phyloP scores from a whole-genome alignment of 2,797 vertebrate genomes.

The Cichlasoma orientale region DNA sequence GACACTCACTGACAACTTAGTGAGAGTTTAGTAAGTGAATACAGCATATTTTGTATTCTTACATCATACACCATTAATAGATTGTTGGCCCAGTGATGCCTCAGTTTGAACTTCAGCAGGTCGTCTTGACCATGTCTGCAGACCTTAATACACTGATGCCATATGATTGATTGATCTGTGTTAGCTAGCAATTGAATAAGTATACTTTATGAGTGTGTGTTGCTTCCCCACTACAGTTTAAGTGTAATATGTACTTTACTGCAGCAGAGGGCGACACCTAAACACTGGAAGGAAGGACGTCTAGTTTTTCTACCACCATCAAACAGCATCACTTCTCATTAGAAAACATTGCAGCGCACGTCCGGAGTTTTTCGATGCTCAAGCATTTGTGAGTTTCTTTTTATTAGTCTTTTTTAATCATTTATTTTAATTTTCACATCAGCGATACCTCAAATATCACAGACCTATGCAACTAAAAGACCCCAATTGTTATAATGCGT shows the following conservation, averaged over 20 bases:
- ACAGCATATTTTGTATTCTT: no score
- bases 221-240: neutral
- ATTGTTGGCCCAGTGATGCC: no score
- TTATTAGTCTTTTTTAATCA: neutral
- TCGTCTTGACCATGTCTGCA: neutral
- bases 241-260: neutral
- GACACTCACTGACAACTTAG: no score
- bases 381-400: neutral
- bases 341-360: neutral
- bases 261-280: slow-evolving; percentile 50
- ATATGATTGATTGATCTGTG: no score
- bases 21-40: no score
- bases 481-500: neutral
- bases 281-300: neutral
- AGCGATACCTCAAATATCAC: neutral
- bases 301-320: neutral
- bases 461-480: neutral
- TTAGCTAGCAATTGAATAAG: neutral
- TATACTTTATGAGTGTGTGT: no score
- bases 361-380: neutral
- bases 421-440: neutral
- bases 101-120: neutral
- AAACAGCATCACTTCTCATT: neutral
- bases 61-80: no score
- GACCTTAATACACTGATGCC: neutral